Evolutionary conservation across 2,888 invertebrate genomes (phyloP), one percentile per base, ranked within the genome.

Genomic region (Dasysyrphus albostriatus): DNA sequence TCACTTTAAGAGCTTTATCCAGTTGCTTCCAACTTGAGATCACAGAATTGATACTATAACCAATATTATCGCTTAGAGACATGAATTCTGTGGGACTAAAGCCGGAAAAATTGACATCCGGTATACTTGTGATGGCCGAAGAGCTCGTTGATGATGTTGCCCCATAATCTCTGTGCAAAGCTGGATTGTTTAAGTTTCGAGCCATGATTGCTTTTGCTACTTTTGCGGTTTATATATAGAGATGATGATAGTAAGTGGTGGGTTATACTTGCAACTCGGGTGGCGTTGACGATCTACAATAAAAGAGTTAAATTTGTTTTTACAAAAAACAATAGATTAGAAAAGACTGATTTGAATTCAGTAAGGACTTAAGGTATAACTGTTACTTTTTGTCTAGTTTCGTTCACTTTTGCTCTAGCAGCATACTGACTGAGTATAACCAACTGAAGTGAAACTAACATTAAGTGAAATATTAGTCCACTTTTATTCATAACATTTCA

Each of bases 31-130:
- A 94, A 88, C 96, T 96, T 58, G 95, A 94, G 90, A 96, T 96
- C 69, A 98, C 96, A 0, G 95, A 95, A 90, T 95, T 96, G 73
- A 97, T 95, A 92, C 97, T 97, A 75, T 96, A 95, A 0, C 96
- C 96, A 81, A 97, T 96, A 90, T 95, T 95, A 91, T 97, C 97
- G 90, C 96, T 96, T 61, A 97, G 93, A 90, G 95, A 96, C 91
- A 96, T 96, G 88, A 97, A 94, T 92, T 96, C 96, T 2, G 95
- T 95, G 4, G 96, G 95, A 89, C 95, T 95, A 91, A 95, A 95
- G 85, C 95, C 95, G 9, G 95, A 94, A 88, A 95, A 95, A 61
- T 95, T 95, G 32, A 97, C 96, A 61, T 95, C 94, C 84, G 96
- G 96, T 85, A 95, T 93, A 24, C 89, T 85, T 19, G 83, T 87